Evolutionary conservation across 64 coral and sea anemone species (phyloP), one percentile per base, ranked within the genome.

Genomic region (Pocillopora damicornis): DNA sequence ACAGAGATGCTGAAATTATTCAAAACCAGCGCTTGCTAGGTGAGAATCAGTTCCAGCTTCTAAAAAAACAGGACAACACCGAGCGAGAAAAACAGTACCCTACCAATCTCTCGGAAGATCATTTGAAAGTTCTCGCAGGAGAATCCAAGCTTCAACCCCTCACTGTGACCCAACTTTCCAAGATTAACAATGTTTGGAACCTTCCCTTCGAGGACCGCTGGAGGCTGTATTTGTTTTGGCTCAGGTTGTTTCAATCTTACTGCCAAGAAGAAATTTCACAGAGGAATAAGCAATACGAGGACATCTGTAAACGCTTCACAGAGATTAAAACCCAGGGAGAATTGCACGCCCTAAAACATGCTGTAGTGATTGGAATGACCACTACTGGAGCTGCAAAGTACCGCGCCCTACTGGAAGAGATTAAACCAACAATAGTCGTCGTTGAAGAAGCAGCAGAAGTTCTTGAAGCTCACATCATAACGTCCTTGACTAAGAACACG

Each of bases 371-470:
- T 65, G 95, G 93, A 23, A 95, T 95, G 89, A 95, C 93, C 15
- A 95, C 93, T 14, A 88, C 93, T 26, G 90, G 93, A 23, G 95
- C 95, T 18, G 95, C 95, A 68, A 98, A 90, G 57, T 98, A 93
- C 34, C 77, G 86, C 42, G 75, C 23, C 15, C 79, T 93, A 16
- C 63, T 98, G 35, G 89, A 98, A 75, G 63, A 79, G 64, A 88
- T 98, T 59, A 80, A 83, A 45, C 95, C 95, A 0, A 90, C 87
- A 3, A 80, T 98, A 35, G 88, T 93, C 11, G 86, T 98, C 59
- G 87, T 98, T 26, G 95, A 98, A 59, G 95, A 98, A 93, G 91
- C 95, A 38, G 95, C 95, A 36, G 95, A 98, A 79, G 95, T 98
- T 9, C 75, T 98, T 2, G 95, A 93, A 75, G 91, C 95, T 60